These are phyloP conservation scores for Pungitius pungitius DNA, from an alignment of 2,113 vertebrate species.

Conservation along the genomic window DNA sequence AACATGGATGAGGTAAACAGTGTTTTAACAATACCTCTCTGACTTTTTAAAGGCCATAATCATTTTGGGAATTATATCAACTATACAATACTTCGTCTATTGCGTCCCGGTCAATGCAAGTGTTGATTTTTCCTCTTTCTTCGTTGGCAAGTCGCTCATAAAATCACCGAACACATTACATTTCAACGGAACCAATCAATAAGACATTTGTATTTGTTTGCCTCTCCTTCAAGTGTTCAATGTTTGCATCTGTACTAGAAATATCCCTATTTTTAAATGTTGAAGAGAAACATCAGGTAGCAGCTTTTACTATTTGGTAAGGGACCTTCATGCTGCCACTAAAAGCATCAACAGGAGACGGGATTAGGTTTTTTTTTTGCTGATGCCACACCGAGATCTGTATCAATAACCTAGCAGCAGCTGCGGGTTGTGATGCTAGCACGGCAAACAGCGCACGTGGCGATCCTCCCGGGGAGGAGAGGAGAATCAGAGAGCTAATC, in stretches of 20 bases:
- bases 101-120: background rate
- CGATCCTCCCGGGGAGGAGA: constrained; percentile 52
- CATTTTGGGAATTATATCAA: background rate
- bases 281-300: background rate
- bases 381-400: constrained; percentile 25
- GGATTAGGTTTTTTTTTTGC: background rate
- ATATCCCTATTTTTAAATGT: background rate
- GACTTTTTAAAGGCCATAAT: too few species aligned
- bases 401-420: constrained; percentile 59
- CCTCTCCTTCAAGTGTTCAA: too few species aligned
- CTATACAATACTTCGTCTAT: background rate
- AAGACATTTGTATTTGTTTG: too few species aligned
- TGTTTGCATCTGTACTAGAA: background rate
- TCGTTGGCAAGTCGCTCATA: background rate
- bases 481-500: constrained; percentile 71
- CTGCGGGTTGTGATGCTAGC: constrained; percentile 52
- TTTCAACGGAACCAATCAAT: too few species aligned
- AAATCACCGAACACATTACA: background rate
- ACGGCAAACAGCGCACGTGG: constrained; percentile 47
- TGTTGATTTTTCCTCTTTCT: background rate
- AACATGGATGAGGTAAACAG: background rate
- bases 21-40: background rate
- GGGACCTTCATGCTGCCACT: background rate
- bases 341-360: background rate
- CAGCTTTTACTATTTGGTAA: background rate